phyloP scores from a whole-genome alignment of 2,888 invertebrate genomes.

The Oscheius myriophilus region DNA sequence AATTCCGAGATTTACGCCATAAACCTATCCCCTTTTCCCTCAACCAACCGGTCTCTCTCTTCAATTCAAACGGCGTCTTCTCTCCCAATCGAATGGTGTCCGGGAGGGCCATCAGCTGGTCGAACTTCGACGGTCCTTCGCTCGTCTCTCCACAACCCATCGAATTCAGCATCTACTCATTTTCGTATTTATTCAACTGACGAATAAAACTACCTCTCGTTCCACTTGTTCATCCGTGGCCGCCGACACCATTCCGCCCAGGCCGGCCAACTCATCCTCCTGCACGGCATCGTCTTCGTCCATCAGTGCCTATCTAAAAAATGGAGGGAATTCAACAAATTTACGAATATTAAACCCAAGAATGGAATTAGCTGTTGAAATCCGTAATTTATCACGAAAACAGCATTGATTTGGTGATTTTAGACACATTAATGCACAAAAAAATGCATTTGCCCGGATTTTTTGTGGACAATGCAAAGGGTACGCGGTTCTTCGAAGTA shows the following conservation, averaged over 20 bases:
- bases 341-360: too few relatives aligned
- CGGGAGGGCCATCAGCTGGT: slow-evolving; percentile 24
- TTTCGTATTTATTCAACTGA: background rate
- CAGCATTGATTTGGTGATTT: too few relatives aligned
- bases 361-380: too few relatives aligned
- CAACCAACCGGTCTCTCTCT: background rate
- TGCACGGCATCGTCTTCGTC: background rate
- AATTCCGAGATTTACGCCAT: too few relatives aligned
- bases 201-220: background rate
- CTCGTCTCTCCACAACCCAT: slow-evolving; percentile 5
- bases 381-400: too few relatives aligned
- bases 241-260: slow-evolving; percentile 7
- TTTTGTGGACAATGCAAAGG: too few relatives aligned
- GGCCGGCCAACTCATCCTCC: slow-evolving; percentile 1
- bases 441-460: too few relatives aligned
- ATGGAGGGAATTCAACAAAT: too few relatives aligned
- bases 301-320: too few relatives aligned
- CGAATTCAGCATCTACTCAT: slow-evolving; percentile 16
- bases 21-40: too few relatives aligned
- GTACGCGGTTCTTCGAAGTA: too few relatives aligned
- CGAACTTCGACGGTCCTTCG: slow-evolving; percentile 19
- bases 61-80: slow-evolving; percentile 31
- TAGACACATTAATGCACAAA: too few relatives aligned
- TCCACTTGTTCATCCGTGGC: slow-evolving; percentile 14
- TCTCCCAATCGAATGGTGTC: slow-evolving; percentile 30